Base-by-base conservation (phyloP, 1,140 invertebrate species). In the Gryon sp. region DNA sequence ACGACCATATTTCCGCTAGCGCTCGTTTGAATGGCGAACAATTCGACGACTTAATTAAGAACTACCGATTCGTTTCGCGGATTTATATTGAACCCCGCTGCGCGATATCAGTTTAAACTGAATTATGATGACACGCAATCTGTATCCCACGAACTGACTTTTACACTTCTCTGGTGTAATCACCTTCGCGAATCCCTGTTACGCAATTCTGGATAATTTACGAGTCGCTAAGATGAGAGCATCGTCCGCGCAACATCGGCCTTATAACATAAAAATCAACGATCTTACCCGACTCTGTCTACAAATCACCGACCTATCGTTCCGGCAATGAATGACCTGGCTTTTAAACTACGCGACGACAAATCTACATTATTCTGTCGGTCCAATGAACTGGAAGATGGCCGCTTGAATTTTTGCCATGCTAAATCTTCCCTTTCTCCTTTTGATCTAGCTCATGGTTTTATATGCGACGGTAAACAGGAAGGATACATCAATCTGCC, bases 231-330 rank as follows among this genome's bases (percentile, higher is more conserved):
- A 81, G 46, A 79, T 80, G 78, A 85, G 81, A 80, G 76, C 80
- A 81, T 84, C 79, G 70, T 78, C 55, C 79, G 80, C 69, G 46
- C 43, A 68, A 63, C 24, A 73, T 40, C 48, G 75, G 79, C 63
- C 72, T 73, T 82, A 81, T 87, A 86, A 85, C 84, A 85, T 85
- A 87, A 88, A 86, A 87, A 87, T 87, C 86, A 83, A 79, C 79
- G 82, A 84, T 83, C 83, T 82, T 70, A 52, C 63, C 59, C n/a
- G 78, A 79, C 80, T 78, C 76, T 75, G 38, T 76, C 72, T 82
- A 85, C 83, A 88, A 87, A 87, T 87, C 85, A 88, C 87, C 84
- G 68, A 73, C 79, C 80, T 79, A 85, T 86, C 86, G 78, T 69
- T 70, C 53, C 65, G 78, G 48, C 76, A 83, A 83, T 66, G 76